Conservation (phyloP, 2,113 vertebrate species). For the Oncorhynchus gorbuscha region DNA sequence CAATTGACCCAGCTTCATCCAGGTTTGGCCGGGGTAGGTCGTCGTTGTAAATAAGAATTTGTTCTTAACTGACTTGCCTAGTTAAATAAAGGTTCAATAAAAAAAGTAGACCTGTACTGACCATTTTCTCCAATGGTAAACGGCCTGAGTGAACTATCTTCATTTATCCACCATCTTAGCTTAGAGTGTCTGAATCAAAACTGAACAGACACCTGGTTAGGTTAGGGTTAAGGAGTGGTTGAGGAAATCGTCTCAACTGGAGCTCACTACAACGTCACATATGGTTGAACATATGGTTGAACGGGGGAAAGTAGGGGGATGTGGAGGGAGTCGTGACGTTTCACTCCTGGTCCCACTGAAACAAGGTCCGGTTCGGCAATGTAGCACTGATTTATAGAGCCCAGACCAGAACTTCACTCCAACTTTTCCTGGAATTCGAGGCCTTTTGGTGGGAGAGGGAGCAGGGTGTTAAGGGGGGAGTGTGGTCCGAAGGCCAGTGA, state of each 20-base stretch:
- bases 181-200: constrained; percentile 30
- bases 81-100: not conserved
- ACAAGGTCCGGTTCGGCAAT: constrained; percentile 49
- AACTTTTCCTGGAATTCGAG: constrained; percentile 70
- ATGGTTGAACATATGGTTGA: too few species aligned
- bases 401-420: constrained; percentile 50
- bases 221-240: constrained; percentile 29
- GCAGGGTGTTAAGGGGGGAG: constrained; percentile 45
- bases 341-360: constrained; percentile 44
- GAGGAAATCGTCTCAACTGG: constrained; percentile 45
- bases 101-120: not conserved
- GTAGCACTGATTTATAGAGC: constrained; percentile 66
- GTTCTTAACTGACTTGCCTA: too few species aligned
- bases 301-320: too few species aligned
- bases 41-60: too few species aligned
- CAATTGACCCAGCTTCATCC: too few species aligned
- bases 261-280: constrained; percentile 10
- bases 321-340: constrained; percentile 48
- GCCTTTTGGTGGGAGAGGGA: constrained; percentile 17
- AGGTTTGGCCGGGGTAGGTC: too few species aligned
- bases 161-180: too few species aligned
- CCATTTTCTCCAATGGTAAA: too few species aligned
- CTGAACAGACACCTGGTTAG: constrained; percentile 49
- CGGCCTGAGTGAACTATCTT: too few species aligned
- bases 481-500: constrained; percentile 43